Evolutionary conservation across 2,113 vertebrate genomes (phyloP), one percentile per base, ranked within the genome.

Genomic region (Seriola rivoliana): DNA sequence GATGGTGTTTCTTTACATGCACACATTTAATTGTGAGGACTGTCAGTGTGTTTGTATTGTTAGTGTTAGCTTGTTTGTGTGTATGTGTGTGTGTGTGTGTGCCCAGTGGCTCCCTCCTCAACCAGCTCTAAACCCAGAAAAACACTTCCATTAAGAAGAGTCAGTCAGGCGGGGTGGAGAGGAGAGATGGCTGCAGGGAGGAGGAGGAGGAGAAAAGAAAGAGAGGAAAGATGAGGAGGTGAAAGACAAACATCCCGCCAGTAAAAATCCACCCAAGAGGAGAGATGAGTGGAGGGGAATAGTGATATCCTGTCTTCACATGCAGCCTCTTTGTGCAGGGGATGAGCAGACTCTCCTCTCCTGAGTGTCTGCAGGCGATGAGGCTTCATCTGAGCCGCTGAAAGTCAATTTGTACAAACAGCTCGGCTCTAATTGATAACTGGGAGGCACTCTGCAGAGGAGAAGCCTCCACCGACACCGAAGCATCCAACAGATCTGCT

Each of bases 161-260:
- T 71, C 70, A 52, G 52, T 59, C n/a, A 74, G 46, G 62, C 0
- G 32, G 60, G 78, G 32, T 73, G 62, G 6, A 59, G 69, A 66
- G 69, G 29, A 66, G 60, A 21, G 62, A 5, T n/a, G 63, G 62
- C 52, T 80, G 70, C n/a, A 40, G 62, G 55, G 68, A 65, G 50
- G 60, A 70, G 34, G 21, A 36, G 48, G 32, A 50, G 25, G 7
- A 23, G 2, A 25, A 29, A 29, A 29, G 8, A 59, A 3, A 29
- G 3, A 59, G 19, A 52, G 50, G 19, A 52, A 19, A 4, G 57
- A 54, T 1, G 42, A 50, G 34, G 48, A 70, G 21, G 52, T 42
- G 69, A 58, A 68, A 77, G 40, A 77, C 75, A 77, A 77, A 77
- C 64, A 58, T 58, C 21, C 64, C 68, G 75, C 25, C 36, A 32